Evolutionary conservation across 92 coral and sea anemone genomes (phyloP).

Genomic region (Umimayanthus chanpuru): DNA sequence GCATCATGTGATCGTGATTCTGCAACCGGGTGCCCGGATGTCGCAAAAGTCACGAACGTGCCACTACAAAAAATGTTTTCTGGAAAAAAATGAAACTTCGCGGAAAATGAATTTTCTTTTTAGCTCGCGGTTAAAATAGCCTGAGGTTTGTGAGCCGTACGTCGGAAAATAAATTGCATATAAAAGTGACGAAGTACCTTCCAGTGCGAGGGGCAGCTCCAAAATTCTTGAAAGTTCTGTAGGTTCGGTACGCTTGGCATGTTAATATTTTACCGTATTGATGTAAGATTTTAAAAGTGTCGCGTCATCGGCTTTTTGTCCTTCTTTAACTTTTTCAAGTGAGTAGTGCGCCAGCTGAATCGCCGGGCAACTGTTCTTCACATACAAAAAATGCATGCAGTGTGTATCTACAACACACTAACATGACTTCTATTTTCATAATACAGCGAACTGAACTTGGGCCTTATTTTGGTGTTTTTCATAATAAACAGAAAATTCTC

Average conservation of each 20-base stretch:
- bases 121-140: not conserved
- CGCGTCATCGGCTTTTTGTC: not conserved
- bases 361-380: not conserved
- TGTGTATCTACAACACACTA: not conserved
- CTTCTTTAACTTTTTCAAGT: not conserved
- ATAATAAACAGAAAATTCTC: not conserved
- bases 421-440: not conserved
- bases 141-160: not conserved
- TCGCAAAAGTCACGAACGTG: slow-evolving; percentile 7
- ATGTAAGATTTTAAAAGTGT: not conserved
- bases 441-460: too few relatives aligned
- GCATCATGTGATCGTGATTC: not conserved
- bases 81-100: not conserved
- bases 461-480: not conserved
- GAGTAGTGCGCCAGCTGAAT: not conserved
- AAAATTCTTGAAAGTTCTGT: not conserved
- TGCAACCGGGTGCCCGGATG: too few relatives aligned
- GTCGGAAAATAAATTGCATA: not conserved
- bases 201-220: not conserved
- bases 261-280: not conserved
- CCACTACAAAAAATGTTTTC: not conserved
- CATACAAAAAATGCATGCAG: not conserved
- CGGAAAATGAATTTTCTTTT: not conserved
- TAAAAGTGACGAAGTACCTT: not conserved
- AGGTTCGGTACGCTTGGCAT: not conserved